Evolutionary conservation across 2,113 vertebrate species (phyloP).

Genomic region (Myanophis thanlyinensis): DNA sequence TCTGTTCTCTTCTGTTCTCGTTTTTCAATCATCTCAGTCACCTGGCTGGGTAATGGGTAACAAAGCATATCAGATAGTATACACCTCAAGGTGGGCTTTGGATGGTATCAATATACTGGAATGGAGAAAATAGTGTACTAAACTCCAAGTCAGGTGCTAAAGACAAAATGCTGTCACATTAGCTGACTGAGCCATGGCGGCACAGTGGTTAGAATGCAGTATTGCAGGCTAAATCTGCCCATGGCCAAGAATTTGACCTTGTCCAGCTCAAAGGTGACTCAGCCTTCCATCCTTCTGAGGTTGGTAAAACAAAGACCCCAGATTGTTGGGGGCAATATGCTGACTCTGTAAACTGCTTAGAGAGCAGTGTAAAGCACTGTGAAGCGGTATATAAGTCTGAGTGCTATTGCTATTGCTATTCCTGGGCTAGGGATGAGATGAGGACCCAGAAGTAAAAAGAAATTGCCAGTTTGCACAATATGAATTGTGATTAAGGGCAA

Average conservation of each 20-base stretch:
- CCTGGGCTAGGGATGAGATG: not conserved
- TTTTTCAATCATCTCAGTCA: not conserved
- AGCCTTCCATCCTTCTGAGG: not conserved
- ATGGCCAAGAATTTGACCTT: not conserved
- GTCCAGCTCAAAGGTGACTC: not conserved
- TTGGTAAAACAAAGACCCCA: too few relatives aligned
- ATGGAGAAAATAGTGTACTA: not conserved
- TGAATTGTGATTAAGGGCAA: not conserved
- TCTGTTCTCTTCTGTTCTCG: too few relatives aligned
- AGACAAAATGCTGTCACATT: not conserved
- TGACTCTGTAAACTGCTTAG: not conserved
- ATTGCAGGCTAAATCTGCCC: not conserved
- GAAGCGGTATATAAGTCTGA: not conserved
- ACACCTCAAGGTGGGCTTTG: not conserved
- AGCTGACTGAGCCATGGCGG: not conserved
- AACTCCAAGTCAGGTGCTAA: not conserved
- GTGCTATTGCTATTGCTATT: not conserved
- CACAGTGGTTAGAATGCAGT: not conserved
- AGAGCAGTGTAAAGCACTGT: not conserved
- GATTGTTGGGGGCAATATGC: not conserved
- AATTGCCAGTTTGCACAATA: not conserved
- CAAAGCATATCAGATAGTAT: not conserved
- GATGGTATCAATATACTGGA: not conserved
- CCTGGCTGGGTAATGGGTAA: not conserved
- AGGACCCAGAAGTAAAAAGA: not conserved